Percentiles rank a stretch among this genome's conserved stretches.
phyloP scores from a whole-genome alignment of 2,113 vertebrate species.

The Camarhynchus parvulus region DNA sequence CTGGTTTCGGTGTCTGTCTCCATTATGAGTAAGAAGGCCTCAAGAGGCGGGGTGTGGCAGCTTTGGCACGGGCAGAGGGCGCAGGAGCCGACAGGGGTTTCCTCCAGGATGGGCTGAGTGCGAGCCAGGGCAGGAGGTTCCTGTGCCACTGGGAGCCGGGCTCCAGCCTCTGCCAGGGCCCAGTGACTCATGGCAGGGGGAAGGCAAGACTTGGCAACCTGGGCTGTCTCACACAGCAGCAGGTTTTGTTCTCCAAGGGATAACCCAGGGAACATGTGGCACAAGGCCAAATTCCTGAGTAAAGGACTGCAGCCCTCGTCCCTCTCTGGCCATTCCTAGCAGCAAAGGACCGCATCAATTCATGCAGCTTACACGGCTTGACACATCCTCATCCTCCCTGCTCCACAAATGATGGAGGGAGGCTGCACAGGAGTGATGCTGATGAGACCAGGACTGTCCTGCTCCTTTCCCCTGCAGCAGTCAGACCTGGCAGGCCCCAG shows the following conservation, averaged over 20 bases:
- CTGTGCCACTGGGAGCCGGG: background rate
- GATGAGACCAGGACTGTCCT: background rate
- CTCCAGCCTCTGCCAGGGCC: slow-evolving; percentile 1
- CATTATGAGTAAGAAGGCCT: slow-evolving; percentile 2
- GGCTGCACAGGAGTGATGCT: background rate
- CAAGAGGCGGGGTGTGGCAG: slow-evolving; percentile 4
- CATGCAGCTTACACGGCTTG: background rate
- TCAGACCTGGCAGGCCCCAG: background rate
- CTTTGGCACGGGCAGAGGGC: background rate
- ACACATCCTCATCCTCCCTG: background rate
- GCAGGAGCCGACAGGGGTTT: background rate
- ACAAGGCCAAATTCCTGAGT: background rate
- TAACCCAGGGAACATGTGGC: background rate
- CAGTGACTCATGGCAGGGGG: background rate
- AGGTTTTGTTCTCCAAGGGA: slow-evolving; percentile 5
- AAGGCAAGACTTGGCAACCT: slow-evolving; percentile 37
- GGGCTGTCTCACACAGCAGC: background rate
- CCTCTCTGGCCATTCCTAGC: background rate
- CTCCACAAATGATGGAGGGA: background rate
- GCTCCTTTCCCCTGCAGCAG: background rate
- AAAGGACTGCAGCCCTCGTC: background rate
- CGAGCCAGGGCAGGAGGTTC: slow-evolving; percentile 10
- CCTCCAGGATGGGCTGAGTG: background rate
- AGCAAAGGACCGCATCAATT: background rate
- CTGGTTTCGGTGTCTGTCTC: background rate